Evolutionary conservation across 1,140 invertebrate species (phyloP).

Genomic region (Wasmannia auropunctata): DNA sequence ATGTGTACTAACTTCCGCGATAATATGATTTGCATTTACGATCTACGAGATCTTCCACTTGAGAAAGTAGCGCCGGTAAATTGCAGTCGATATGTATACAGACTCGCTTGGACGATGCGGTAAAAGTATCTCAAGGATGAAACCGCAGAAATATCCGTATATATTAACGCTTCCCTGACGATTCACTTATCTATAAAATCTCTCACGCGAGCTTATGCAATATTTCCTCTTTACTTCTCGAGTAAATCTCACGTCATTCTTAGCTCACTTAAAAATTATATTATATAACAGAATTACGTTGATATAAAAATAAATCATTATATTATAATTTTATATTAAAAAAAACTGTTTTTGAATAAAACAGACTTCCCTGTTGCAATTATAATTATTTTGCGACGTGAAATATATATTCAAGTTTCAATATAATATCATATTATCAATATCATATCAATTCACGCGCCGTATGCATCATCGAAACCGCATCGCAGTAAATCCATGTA

Average conservation of each 20-base stretch:
- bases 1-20: slow-evolving; percentile 36
- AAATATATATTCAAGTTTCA: background rate
- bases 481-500: background rate
- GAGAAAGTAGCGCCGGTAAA: slow-evolving; percentile 29
- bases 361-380: background rate
- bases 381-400: background rate
- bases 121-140: slow-evolving; percentile 17
- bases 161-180: background rate
- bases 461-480: background rate
- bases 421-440: background rate
- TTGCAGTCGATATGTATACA: slow-evolving; percentile 29
- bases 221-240: background rate
- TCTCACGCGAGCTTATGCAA: too few species aligned
- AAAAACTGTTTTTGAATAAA: background rate
- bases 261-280: background rate
- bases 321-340: background rate
- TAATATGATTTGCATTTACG: slow-evolving; percentile 50
- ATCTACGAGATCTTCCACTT: slow-evolving; percentile 37
- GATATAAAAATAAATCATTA: background rate
- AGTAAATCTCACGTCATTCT: background rate
- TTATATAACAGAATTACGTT: background rate
- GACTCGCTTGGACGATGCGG: background rate
- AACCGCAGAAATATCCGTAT: background rate
- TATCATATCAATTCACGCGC: slow-evolving; percentile 5
- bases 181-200: background rate